Conservation (phyloP, 64 coral and sea anemone genomes). For the Montipora foliosa region DNA sequence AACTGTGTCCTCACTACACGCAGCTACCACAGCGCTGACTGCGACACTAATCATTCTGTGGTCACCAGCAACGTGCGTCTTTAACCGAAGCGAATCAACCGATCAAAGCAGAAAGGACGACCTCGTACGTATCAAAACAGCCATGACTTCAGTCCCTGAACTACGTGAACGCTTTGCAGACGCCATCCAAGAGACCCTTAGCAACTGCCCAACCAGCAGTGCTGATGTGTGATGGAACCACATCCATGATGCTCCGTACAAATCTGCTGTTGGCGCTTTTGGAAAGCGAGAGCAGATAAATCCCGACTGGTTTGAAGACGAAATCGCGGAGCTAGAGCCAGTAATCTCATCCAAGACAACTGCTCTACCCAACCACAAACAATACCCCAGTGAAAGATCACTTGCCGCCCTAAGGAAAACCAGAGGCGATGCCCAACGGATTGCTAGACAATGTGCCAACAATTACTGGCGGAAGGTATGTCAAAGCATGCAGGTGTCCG, state of each 20-base stretch:
- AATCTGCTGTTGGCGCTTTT: constrained; percentile 17
- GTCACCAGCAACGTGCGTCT: not conserved
- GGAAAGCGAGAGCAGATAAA: constrained; percentile 13
- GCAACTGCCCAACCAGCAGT: not conserved
- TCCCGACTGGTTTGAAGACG: constrained; percentile 46
- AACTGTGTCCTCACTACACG: constrained; percentile 29
- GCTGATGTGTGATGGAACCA: constrained; percentile 21
- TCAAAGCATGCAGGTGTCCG: too few relatives aligned
- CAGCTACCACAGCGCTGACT: constrained; percentile 53
- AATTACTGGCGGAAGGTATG: too few relatives aligned
- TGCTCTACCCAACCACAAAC: not conserved
- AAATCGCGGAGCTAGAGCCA: constrained; percentile 8
- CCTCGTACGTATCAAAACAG: not conserved
- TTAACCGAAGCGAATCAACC: not conserved
- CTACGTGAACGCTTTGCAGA: not conserved
- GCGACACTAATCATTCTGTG: constrained; percentile 31
- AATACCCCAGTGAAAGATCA: not conserved
- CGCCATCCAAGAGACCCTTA: constrained; percentile 14
- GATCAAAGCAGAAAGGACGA: not conserved
- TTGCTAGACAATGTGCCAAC: too few relatives aligned
- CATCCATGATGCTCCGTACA: constrained; percentile 20
- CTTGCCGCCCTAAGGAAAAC: too few relatives aligned
- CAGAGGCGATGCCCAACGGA: too few relatives aligned
- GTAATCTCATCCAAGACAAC: constrained; percentile 5
- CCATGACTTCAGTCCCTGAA: not conserved